These are phyloP conservation scores for Macrotrachela quadricornifera DNA, from an alignment of 1,140 invertebrate species.

Conservation along the genomic window DNA sequence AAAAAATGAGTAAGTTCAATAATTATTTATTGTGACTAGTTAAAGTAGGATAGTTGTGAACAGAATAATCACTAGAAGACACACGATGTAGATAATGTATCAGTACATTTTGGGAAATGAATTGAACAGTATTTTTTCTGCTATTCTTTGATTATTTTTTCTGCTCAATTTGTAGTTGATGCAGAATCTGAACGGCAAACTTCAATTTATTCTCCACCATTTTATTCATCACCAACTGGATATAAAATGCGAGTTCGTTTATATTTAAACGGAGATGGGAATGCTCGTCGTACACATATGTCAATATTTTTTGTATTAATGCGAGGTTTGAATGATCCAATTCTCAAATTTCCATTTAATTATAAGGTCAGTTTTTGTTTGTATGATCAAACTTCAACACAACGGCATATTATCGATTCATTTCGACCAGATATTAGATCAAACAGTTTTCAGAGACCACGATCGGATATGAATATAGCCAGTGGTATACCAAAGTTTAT, in stretches of 20 bases:
- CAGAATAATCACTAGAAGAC: no score
- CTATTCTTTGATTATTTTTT: no score
- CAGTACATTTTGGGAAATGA: no score
- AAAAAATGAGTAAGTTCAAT: no score
- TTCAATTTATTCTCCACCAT: slow-evolving; percentile 23
- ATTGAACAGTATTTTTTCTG: no score
- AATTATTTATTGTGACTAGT: no score
- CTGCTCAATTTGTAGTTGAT: slow-evolving; percentile 8
- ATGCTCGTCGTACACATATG: slow-evolving; percentile 6
- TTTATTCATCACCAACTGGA: slow-evolving; percentile 18
- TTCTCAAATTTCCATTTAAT: slow-evolving; percentile 17
- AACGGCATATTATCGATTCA: slow-evolving; percentile 10
- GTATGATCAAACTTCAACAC: slow-evolving; percentile 8
- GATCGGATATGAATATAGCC: slow-evolving; percentile 4
- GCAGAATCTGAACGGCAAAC: slow-evolving; percentile 15
- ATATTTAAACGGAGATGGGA: slow-evolving; percentile 9
- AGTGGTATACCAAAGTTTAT: slow-evolving; percentile 1
- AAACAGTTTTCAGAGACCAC: background rate
- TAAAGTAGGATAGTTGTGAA: no score
- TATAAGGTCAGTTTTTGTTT: slow-evolving; percentile 15
- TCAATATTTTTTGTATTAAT: slow-evolving; percentile 7
- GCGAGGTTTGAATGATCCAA: slow-evolving; percentile 12
- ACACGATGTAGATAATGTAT: no score
- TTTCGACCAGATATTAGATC: slow-evolving; percentile 12
- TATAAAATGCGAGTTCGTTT: slow-evolving; percentile 13